Evolutionary conservation across 30 jellyfish, hydroid and myxozoan species (phyloP).

Genomic region (Turritopsis dohrnii): DNA sequence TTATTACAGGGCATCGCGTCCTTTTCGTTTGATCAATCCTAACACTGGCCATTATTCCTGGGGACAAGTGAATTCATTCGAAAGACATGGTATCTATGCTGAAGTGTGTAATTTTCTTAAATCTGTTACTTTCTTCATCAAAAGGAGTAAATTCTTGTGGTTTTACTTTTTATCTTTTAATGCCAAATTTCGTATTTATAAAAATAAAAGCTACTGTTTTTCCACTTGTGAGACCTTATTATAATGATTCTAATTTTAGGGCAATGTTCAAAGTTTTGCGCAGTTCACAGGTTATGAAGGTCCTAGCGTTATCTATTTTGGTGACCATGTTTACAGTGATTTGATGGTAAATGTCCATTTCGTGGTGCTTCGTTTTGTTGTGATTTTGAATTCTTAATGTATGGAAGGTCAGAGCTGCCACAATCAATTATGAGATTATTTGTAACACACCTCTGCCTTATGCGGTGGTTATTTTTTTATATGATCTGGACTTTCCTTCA

Average conservation of each 20-base stretch:
- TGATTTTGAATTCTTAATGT: neutral
- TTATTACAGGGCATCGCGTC: conserved; percentile 39
- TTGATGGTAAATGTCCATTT: conserved; percentile 87
- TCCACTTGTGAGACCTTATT: too few species aligned
- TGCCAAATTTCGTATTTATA: too few species aligned
- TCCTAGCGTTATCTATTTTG: conserved; percentile 83
- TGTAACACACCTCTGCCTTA: too few species aligned
- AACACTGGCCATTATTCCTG: conserved; percentile 62
- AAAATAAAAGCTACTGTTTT: too few species aligned
- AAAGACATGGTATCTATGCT: conserved; percentile 71
- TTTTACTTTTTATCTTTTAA: neutral
- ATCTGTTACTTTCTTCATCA: neutral
- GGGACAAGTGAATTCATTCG: conserved; percentile 67
- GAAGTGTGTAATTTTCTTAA: conserved; percentile 41
- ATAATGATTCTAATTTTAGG: conserved; percentile 33
- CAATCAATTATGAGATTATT: too few species aligned
- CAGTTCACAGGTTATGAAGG: conserved; percentile 96
- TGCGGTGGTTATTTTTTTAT: too few species aligned
- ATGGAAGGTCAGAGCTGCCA: too few species aligned
- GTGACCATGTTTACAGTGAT: conserved; percentile 95
- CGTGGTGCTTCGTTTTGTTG: neutral
- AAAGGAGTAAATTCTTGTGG: neutral
- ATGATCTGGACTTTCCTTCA: too few species aligned
- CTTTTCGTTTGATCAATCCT: conserved; percentile 70
- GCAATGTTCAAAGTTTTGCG: conserved; percentile 63